Base-by-base conservation (phyloP, 2,113 vertebrate species). In the Girardinichthys multiradiatus region DNA sequence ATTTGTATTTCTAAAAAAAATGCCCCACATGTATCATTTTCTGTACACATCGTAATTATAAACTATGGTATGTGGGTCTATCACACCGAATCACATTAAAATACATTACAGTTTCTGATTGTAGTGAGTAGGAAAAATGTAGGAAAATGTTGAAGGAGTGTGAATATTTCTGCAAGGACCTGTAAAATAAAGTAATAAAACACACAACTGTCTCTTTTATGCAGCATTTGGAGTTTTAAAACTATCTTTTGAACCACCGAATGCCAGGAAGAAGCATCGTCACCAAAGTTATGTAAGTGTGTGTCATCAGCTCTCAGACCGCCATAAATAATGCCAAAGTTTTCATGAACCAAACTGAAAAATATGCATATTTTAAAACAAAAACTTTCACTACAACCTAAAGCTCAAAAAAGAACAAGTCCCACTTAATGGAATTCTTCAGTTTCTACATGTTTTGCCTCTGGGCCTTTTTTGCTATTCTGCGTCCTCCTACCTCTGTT, bases 391-490 rank as follows among this genome's bases (percentile, higher is more conserved):
- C 64, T 74, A 74, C 64, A 80, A 85, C 64, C 67, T n/a, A 57
- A 76, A 67, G 77, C 79, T 82, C 68, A 71, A 84, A 76, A 74
- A 84, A 77, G 74, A 70, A 85, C 83, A 88, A 68, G 80, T 71
- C 76, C 81, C 77, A 59, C 68, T 86, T 88, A 87, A 88, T 90
- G 81, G 86, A 85, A 87, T 90, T 86, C 76, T 80, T 64, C 79
- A 77, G 80, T 89, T 89, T 77, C 74, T 85, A 80, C 74, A 79
- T 82, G 74, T 82, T 60, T 13, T 77, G 78, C 85, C 90, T 82
- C 65, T 67, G 68, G 83, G 72, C 33, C 72, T 84, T 70, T 69
- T 64, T 65, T 82, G 64, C 77, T 76, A 30, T 83, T 83, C 68
- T 78, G 74, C 72, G 12, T 62, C 59, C 77, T 70, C 30, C 72